Conservation (phyloP, 2,888 invertebrate genomes). For the Cryptus viduatorius region DNA sequence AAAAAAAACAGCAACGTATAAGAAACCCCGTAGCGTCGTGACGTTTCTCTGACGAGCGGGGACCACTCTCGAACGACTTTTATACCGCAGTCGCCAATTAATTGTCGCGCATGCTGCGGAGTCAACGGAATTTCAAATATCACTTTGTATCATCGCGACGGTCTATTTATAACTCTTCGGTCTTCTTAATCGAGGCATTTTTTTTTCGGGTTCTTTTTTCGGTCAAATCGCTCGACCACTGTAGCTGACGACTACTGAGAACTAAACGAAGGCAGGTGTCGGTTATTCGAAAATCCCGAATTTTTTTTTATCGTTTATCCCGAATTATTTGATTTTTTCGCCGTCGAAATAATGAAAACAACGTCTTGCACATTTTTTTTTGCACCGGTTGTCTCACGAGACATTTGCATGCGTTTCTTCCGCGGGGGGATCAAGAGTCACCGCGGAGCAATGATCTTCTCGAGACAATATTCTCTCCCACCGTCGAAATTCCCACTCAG, state of each 20-base stretch:
- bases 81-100: slow-evolving; percentile 48
- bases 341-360: too few species aligned
- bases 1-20: slow-evolving; percentile 15
- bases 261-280: background rate
- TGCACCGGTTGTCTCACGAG: too few species aligned
- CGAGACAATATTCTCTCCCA: slow-evolving; percentile 48
- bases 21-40: slow-evolving; percentile 6
- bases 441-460: background rate
- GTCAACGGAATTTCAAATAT: slow-evolving; percentile 30
- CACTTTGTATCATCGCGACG: background rate
- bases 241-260: background rate
- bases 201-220: background rate
- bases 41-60: slow-evolving; percentile 29
- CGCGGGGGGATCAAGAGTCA: slow-evolving; percentile 7
- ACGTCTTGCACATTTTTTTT: too few species aligned
- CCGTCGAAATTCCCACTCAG: slow-evolving; percentile 13
- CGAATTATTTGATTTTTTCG: too few species aligned
- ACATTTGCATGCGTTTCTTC: background rate
- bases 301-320: background rate
- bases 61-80: slow-evolving; percentile 1
- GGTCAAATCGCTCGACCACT: background rate
- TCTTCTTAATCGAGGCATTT: slow-evolving; percentile 27
- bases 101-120: slow-evolving; percentile 47
- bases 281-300: background rate
- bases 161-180: slow-evolving; percentile 39